Evolutionary conservation across 2,888 invertebrate species (phyloP).

Genomic region (Dryomyza anilis): DNA sequence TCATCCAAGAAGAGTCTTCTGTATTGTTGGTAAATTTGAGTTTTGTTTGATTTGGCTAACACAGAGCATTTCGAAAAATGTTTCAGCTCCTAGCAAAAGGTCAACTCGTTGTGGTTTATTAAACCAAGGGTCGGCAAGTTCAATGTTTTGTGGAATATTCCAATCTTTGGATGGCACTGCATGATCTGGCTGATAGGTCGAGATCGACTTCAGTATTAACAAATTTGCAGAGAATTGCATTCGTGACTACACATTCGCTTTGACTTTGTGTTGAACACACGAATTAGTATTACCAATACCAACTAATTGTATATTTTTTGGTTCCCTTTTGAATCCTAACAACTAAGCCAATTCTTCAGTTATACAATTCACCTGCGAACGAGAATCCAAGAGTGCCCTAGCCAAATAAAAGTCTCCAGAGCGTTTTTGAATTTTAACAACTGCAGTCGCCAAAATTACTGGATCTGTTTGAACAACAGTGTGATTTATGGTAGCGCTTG

Average conservation of each 20-base stretch:
- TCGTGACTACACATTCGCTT: background rate
- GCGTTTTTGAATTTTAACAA: background rate
- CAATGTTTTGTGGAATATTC: slow-evolving; percentile 14
- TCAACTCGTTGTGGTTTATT: slow-evolving; percentile 20
- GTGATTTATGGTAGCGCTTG: background rate
- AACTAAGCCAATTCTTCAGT: background rate
- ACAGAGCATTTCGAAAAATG: slow-evolving; percentile 11
- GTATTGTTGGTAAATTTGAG: slow-evolving; percentile 8
- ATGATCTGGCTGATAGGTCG: slow-evolving; percentile 16
- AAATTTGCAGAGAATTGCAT: background rate
- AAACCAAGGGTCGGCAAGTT: slow-evolving; percentile 21
- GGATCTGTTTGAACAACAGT: background rate
- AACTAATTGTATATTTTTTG: background rate
- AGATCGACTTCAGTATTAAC: background rate
- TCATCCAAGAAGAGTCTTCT: slow-evolving; percentile 26
- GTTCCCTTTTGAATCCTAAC: background rate
- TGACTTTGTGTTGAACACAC: background rate
- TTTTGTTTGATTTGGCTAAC: slow-evolving; percentile 19
- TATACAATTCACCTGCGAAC: background rate
- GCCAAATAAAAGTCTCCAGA: slow-evolving; percentile 1
- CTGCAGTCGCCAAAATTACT: too few species aligned
- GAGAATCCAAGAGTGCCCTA: background rate
- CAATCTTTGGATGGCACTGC: slow-evolving; percentile 5
- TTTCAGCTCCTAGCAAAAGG: slow-evolving; percentile 13
- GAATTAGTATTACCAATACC: slow-evolving; percentile 7